Percentiles rank a stretch among this genome's conserved stretches.
These are phyloP conservation scores for Bombylius major DNA, from an alignment of 2,888 invertebrate genomes.

Conservation along the genomic window DNA sequence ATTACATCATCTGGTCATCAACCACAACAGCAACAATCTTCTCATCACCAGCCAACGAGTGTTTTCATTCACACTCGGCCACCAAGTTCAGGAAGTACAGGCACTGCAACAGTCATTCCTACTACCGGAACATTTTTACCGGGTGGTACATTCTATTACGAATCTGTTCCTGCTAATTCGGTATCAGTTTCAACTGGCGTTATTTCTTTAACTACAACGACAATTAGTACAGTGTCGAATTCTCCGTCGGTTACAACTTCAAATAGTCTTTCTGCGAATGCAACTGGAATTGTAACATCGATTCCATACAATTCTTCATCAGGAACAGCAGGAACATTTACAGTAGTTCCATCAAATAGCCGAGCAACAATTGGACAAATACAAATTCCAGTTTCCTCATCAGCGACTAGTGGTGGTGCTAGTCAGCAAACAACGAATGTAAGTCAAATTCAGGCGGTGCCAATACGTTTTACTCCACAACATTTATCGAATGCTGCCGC, in stretches of 20 bases:
- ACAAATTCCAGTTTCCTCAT: slow-evolving; percentile 24
- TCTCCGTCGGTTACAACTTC: slow-evolving; percentile 19
- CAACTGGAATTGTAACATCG: slow-evolving; percentile 23
- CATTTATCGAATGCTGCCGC: slow-evolving; percentile 10
- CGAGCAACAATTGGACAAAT: slow-evolving; percentile 27
- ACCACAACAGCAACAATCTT: slow-evolving; percentile 9
- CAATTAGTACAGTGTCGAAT: slow-evolving; percentile 27
- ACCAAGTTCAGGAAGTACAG: slow-evolving; percentile 16
- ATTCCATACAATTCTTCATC: slow-evolving; percentile 25
- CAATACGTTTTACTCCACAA: slow-evolving; percentile 26
- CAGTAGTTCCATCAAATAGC: slow-evolving; percentile 28
- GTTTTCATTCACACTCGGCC: slow-evolving; percentile 27
- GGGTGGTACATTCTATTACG: slow-evolving; percentile 33
- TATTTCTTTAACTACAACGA: slow-evolving; percentile 31
- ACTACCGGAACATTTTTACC: slow-evolving; percentile 24
- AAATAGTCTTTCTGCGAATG: slow-evolving; percentile 12
- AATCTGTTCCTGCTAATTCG: slow-evolving; percentile 31
- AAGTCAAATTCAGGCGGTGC: slow-evolving; percentile 25
- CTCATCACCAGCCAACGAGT: slow-evolving; percentile 17
- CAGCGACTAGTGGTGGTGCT: background rate
- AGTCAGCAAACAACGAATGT: slow-evolving; percentile 11
- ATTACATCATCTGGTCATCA: slow-evolving; percentile 11
- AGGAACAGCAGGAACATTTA: slow-evolving; percentile 32
- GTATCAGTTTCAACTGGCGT: slow-evolving; percentile 32
- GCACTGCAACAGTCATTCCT: slow-evolving; percentile 19